Evolutionary conservation across 2,888 invertebrate species (phyloP).

Genomic region (Thelaira solivaga): DNA sequence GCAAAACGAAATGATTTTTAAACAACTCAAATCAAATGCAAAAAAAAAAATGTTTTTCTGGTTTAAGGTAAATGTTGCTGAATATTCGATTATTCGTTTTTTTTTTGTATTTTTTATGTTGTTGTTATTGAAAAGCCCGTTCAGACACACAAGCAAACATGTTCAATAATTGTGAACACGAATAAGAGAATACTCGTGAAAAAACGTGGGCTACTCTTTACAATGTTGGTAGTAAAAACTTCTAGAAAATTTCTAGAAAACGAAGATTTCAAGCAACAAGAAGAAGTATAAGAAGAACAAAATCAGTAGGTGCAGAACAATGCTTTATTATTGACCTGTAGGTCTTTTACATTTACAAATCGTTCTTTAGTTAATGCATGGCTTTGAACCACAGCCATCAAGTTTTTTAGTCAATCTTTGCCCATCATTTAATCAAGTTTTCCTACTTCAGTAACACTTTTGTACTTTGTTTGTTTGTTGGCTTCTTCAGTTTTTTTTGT

Average conservation of each 20-base stretch:
- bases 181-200: background rate
- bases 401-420: conserved; percentile 38
- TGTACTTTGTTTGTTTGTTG: background rate
- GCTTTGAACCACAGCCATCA: conserved; percentile 37
- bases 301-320: conserved; percentile 55
- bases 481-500: background rate
- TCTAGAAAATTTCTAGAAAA: background rate
- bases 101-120: background rate
- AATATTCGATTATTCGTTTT: background rate
- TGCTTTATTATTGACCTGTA: conserved; percentile 53
- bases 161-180: conserved; percentile 11
- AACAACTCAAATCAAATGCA: conserved; percentile 36
- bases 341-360: conserved; percentile 50
- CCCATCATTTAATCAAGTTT: conserved; percentile 55
- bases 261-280: background rate
- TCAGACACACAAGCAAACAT: background rate
- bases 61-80: no score
- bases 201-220: conserved; percentile 21
- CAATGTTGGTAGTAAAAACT: background rate
- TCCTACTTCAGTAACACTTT: conserved; percentile 56
- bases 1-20: conserved; percentile 49
- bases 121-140: background rate
- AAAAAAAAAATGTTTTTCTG: no score
- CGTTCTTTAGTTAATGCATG: conserved; percentile 27
- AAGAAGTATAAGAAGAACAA: no score